A percentile compares a stretch with the other conserved stretches of the same genome.
Conservation (phyloP, 1,140 invertebrate species). For the Cyclina sinensis region DNA sequence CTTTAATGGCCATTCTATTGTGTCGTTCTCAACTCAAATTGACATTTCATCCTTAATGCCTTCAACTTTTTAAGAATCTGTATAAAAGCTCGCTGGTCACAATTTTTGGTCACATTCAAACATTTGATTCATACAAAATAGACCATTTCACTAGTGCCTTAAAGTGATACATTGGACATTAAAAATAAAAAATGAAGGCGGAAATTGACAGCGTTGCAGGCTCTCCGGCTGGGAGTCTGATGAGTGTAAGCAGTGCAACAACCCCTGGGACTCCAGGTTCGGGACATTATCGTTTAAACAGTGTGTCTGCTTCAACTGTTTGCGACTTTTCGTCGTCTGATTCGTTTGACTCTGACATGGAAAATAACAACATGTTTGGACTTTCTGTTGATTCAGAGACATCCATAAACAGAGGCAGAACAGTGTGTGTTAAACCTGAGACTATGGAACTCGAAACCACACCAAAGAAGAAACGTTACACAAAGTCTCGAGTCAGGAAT, state of each 20-base stretch:
- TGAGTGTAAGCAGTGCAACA: conserved; percentile 57
- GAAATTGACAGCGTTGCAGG: conserved; percentile 55
- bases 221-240: conserved; percentile 50
- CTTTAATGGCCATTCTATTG: conserved; percentile 65
- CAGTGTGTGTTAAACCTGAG: conserved; percentile 3
- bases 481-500: conserved; percentile 80
- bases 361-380: conserved; percentile 64
- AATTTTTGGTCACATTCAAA: conserved; percentile 55
- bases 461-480: conserved; percentile 83
- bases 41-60: conserved; percentile 57
- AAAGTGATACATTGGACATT: not conserved
- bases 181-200: conserved; percentile 32
- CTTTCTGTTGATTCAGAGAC: not conserved
- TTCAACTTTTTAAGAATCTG: not conserved
- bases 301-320: conserved; percentile 30
- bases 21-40: conserved; percentile 66
- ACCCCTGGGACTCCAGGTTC: conserved; percentile 61
- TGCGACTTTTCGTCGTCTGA: conserved; percentile 50
- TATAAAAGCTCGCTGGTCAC: conserved; percentile 55
- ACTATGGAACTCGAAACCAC: conserved; percentile 35
- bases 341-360: conserved; percentile 62
- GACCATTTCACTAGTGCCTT: conserved; percentile 45
- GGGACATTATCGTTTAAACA: conserved; percentile 27
- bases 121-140: not conserved
- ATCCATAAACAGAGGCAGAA: not conserved